Evolutionary conservation across 2,888 invertebrate species (phyloP), one percentile per base, ranked within the genome.

Genomic region (Flexamia atlantica): DNA sequence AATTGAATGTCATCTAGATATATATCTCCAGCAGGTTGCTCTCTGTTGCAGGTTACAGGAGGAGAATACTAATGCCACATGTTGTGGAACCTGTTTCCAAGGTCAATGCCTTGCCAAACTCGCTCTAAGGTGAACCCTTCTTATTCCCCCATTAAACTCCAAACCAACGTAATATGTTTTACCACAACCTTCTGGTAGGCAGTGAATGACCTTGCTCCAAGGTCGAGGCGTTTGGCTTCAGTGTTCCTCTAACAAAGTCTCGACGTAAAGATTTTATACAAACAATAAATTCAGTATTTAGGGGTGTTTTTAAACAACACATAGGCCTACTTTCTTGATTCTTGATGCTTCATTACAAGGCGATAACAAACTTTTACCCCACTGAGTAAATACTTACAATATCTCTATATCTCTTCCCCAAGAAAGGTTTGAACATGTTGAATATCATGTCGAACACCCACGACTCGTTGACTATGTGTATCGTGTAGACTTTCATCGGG

Each of bases 401-500:
- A 80, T 88, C 87, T 64, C 85, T 86, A 64, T 88, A 87, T 83
- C 87, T 86, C n/a, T 84, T 84, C 88, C 93, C 94, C 30, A 97
- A 90, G 30, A 97, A 91, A 0, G 96, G 96, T 88, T 95, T 96
- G 90, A 97, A 96, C 23, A 96, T 93, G 86, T 93, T 93, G 89
- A 94, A 96, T 80, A 95, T 93, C 86, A 95, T 93, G 89, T 95
- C 96, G 89, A 96, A 96, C 9, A 95, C 90, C 95, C 96, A 96
- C 0, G 95, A 95, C 89, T 96, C 95, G 89, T 96, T 94, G 46
- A 96, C 92, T 80, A 97, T 92, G 90, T 97, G 96, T 83, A 96
- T 93, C 0, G 95, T 94, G 86, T 94, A 91, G 0, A 94, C 95
- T 80, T 93, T 93, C 88, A 95, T 92, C 0, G 96, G 96, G 89